Conservation (phyloP, 1,140 invertebrate genomes). For the Drosophila bocqueti region DNA sequence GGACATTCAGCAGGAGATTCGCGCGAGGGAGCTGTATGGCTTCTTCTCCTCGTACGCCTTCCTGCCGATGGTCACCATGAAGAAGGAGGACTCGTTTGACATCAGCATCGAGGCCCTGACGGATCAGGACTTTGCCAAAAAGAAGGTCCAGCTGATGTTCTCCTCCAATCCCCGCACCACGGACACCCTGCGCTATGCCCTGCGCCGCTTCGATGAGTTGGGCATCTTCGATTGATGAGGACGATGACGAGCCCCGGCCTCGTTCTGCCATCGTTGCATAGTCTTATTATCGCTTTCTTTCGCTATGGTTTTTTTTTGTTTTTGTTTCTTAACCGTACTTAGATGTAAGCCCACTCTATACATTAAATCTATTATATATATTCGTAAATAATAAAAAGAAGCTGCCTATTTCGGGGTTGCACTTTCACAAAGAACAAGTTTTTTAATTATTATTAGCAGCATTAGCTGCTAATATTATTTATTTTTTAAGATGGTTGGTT, state of each 20-base stretch:
- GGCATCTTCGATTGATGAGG: constrained; percentile 71
- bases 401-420: constrained; percentile 9
- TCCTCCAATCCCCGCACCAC: constrained; percentile 79
- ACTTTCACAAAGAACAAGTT: constrained; percentile 3
- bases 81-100: constrained; percentile 77
- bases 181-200: constrained; percentile 71
- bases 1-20: constrained; percentile 71
- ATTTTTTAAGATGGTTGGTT: neutral
- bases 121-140: constrained; percentile 73
- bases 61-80: constrained; percentile 82
- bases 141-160: constrained; percentile 83
- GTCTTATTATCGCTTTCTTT: constrained; percentile 15
- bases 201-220: constrained; percentile 74
- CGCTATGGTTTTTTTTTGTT: constrained; percentile 39
- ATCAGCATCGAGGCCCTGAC: constrained; percentile 75
- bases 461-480: no score
- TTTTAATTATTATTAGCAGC: neutral
- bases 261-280: constrained; percentile 6
- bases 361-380: constrained; percentile 29
- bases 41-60: constrained; percentile 81
- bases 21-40: constrained; percentile 70
- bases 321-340: constrained; percentile 46
- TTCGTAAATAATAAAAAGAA: constrained; percentile 26
- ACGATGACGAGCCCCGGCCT: neutral
- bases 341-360: constrained; percentile 37